Conservation (phyloP, 2,113 vertebrate species). For the Motacilla alba region DNA sequence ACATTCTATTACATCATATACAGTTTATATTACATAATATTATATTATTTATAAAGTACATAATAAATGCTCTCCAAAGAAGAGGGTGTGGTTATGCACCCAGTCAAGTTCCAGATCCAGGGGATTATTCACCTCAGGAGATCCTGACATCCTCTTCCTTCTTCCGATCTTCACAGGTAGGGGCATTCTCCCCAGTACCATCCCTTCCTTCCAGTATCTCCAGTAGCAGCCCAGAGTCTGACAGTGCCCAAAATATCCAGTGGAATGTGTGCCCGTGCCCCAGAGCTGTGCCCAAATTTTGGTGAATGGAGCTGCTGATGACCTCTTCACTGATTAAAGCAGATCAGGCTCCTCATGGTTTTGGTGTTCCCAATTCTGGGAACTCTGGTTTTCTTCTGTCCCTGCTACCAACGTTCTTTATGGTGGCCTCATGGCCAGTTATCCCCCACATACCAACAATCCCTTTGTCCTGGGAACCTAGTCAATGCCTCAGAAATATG, state of each 20-base stretch:
- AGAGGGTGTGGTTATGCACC: background rate
- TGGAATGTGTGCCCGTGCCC: background rate
- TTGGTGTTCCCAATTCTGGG: background rate
- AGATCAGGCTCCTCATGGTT: background rate
- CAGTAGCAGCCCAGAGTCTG: background rate
- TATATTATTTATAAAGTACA: background rate
- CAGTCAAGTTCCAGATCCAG: background rate
- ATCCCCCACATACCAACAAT: background rate
- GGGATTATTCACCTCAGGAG: background rate
- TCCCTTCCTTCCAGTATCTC: background rate
- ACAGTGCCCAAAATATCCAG: background rate
- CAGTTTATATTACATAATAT: no score
- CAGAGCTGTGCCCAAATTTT: background rate
- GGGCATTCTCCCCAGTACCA: background rate
- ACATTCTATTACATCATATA: no score
- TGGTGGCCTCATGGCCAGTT: background rate
- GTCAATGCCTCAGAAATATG: background rate
- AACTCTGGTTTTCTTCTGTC: background rate
- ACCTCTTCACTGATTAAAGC: background rate
- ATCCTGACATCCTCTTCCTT: background rate
- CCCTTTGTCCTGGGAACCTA: background rate
- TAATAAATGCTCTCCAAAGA: background rate
- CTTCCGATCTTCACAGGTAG: background rate
- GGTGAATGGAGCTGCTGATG: fast-evolving
- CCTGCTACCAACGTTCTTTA: background rate